phyloP scores from a whole-genome alignment of 2,113 vertebrate genomes.

The Gymnobelideus leadbeateri region DNA sequence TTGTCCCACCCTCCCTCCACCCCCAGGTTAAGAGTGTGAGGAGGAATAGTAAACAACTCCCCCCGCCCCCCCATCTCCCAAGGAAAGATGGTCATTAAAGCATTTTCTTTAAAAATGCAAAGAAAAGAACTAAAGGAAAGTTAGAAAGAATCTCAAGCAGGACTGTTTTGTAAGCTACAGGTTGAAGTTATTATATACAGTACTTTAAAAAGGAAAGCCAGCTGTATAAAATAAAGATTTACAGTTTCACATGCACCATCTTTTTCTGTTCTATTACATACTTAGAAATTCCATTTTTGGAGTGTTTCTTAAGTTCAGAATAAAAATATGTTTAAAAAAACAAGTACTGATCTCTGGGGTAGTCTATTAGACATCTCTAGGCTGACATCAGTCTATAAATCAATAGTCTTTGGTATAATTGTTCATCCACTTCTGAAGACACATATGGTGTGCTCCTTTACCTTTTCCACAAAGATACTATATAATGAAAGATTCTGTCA shows the following conservation, averaged over 20 bases:
- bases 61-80: not conserved
- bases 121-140: not conserved
- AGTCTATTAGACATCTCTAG: not conserved
- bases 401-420: not conserved
- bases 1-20: not conserved
- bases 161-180: not conserved
- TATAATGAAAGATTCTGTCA: not conserved
- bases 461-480: not conserved
- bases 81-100: not conserved
- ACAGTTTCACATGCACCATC: not conserved
- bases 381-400: not conserved
- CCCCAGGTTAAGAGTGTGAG: not conserved
- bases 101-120: not conserved
- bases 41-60: not conserved
- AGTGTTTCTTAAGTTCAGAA: not conserved
- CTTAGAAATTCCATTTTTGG: not conserved
- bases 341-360: not conserved
- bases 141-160: not conserved
- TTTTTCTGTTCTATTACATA: not conserved
- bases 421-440: not conserved
- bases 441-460: not conserved
- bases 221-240: not conserved
- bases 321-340: not conserved
- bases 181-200: not conserved
- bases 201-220: not conserved